Percentiles rank a stretch among this genome's conserved stretches.
These are phyloP conservation scores for Ypsolopha sequella DNA, from an alignment of 2,888 invertebrate species.

Conservation along the genomic window DNA sequence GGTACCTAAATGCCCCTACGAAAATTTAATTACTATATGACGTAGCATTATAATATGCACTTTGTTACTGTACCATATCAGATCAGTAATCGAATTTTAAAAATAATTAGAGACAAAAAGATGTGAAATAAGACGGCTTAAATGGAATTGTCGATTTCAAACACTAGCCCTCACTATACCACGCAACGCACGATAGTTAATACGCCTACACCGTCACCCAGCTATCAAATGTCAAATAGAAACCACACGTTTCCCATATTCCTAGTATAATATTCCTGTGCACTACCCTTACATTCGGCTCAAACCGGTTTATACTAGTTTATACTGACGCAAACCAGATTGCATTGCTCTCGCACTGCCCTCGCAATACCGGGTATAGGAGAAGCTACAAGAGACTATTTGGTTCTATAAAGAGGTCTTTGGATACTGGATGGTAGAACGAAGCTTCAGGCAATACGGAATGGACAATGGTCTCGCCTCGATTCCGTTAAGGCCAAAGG, in stretches of 20 bases:
- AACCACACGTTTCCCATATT: slow-evolving; percentile 52
- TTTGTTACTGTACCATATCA: no score
- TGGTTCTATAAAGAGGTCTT: background rate
- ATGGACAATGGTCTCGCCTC: slow-evolving; percentile 41
- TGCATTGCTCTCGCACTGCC: background rate
- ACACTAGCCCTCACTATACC: background rate
- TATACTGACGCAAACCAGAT: slow-evolving; percentile 9
- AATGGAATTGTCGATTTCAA: no score
- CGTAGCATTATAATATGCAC: no score
- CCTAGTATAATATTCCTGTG: slow-evolving; percentile 45
- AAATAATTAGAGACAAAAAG: no score
- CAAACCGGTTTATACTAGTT: slow-evolving; percentile 27
- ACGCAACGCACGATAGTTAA: background rate
- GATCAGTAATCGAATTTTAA: no score
- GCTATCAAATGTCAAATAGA: slow-evolving; percentile 51
- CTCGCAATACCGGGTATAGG: background rate
- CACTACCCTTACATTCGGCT: slow-evolving; percentile 46
- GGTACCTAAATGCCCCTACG: no score
- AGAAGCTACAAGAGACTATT: background rate
- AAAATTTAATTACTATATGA: no score
- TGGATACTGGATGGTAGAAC: slow-evolving; percentile 12
- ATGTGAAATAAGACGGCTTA: no score
- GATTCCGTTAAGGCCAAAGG: slow-evolving; percentile 37
- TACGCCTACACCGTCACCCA: slow-evolving; percentile 7
- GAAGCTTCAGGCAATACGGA: slow-evolving; percentile 24